Evolutionary conservation across 2,797 vertebrate genomes (phyloP), one percentile per base, ranked within the genome.

Genomic region (Dipus sagitta): DNA sequence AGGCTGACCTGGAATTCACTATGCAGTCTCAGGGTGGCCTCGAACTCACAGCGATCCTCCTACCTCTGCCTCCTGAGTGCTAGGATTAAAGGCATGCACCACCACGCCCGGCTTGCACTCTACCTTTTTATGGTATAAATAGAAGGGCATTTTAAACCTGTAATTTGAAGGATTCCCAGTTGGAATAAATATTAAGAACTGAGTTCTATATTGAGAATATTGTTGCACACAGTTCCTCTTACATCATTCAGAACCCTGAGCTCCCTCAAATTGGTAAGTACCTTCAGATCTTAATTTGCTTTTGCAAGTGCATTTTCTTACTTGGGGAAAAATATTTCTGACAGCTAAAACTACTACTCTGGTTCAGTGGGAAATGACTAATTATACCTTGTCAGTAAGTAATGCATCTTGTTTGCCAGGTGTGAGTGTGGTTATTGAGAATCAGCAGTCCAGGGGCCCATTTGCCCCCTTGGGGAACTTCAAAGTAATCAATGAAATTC

Each of bases 301-400:
- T 82, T 92, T 90, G 88, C n/a, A 94, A 96, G 88, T 90, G 67
- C 83, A 90, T 90, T 93, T 96, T 95, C 83, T 93, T 81, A 89
- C 54, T 68, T 76, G 82, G 26, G 75, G 13, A 92, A 95, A 93
- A 92, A 81, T 90, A 88, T 91, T 94, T 96, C 74, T 94, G 94
- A 94, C 86, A 94, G 77, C 83, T 94, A 81, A 96, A 90, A 95
- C 92, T 86, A 97, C 88, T 91, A 89, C 82, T 95, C 80, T 68
- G 94, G 82, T 92, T 96, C 32, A 88, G 72, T 93, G 88, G 91
- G 90, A 96, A 95, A 95, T 96, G 62, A 95, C 88, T 96, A 96
- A 97, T 96, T 95, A 94, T 88, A 94, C 88, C 93, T 95, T 95
- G 93, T 96, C 93, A 92, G 77, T 81, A 32, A 96, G 76, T 88